A percentile compares a stretch with the other conserved stretches of the same genome.
Conservation (phyloP, 2,113 vertebrate genomes). For the Callaeas wilsoni region DNA sequence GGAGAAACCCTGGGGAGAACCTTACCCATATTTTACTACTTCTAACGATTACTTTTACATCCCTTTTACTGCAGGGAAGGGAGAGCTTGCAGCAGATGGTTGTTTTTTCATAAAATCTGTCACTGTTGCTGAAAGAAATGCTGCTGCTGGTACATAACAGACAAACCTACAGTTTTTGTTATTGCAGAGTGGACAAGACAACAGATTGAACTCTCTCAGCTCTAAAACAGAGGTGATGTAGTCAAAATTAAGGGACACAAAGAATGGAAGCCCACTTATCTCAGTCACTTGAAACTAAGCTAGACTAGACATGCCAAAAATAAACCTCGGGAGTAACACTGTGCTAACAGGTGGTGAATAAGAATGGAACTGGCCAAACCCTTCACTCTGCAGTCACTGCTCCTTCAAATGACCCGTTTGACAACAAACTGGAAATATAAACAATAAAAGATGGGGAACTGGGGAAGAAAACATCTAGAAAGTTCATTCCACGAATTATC, state of each 20-base stretch:
- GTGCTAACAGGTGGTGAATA: not conserved
- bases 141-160: not conserved
- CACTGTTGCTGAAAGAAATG: not conserved
- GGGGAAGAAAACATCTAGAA: not conserved
- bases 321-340: not conserved
- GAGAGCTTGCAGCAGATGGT: not conserved
- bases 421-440: not conserved
- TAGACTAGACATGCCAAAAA: not conserved
- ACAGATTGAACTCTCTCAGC: not conserved
- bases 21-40: not conserved
- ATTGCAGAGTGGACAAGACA: not conserved
- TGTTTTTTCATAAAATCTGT: not conserved
- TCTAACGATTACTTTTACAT: not conserved
- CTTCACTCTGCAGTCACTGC: not conserved
- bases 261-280: not conserved
- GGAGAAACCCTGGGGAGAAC: not conserved
- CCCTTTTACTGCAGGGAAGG: not conserved
- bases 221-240: not conserved
- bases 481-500: not conserved
- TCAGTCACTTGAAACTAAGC: not conserved
- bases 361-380: not conserved
- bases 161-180: not conserved
- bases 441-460: not conserved
- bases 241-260: not conserved
- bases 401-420: not conserved